These are phyloP conservation scores for Triops longicaudatus DNA, from an alignment of 1,140 invertebrate species.

Conservation along the genomic window DNA sequence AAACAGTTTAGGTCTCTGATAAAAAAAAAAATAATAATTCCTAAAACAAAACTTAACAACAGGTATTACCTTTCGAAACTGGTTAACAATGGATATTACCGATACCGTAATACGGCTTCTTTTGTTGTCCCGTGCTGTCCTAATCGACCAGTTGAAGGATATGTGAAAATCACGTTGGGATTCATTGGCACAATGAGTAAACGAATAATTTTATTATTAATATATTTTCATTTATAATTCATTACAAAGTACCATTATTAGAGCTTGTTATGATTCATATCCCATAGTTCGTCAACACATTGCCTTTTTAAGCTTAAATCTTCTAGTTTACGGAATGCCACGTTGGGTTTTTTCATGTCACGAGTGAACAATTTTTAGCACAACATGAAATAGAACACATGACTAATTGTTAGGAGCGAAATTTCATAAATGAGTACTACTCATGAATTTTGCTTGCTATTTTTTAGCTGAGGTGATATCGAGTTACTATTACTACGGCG, in stretches of 20 bases:
- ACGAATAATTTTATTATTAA: neutral
- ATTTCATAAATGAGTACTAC: neutral
- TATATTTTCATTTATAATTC: neutral
- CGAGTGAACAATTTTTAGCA: no score
- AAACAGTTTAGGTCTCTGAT: neutral
- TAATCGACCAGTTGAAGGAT: neutral
- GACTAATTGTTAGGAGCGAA: neutral
- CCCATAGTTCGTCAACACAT: no score
- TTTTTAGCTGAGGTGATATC: neutral
- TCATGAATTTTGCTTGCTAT: neutral
- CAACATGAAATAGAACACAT: neutral
- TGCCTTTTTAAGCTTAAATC: no score
- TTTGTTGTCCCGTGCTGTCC: neutral
- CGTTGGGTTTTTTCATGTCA: no score
- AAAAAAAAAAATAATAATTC: neutral
- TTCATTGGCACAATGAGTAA: constrained; percentile 8
- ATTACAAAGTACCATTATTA: neutral
- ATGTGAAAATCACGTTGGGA: neutral
- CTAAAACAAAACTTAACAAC: neutral
- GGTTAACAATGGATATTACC: neutral
- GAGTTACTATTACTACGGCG: neutral
- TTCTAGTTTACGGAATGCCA: no score
- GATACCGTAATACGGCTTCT: neutral
- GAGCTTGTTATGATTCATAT: neutral
- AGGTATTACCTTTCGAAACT: neutral